These are phyloP conservation scores for Petrocephalus zakoni DNA, from an alignment of 2,113 vertebrate species.

Conservation along the genomic window DNA sequence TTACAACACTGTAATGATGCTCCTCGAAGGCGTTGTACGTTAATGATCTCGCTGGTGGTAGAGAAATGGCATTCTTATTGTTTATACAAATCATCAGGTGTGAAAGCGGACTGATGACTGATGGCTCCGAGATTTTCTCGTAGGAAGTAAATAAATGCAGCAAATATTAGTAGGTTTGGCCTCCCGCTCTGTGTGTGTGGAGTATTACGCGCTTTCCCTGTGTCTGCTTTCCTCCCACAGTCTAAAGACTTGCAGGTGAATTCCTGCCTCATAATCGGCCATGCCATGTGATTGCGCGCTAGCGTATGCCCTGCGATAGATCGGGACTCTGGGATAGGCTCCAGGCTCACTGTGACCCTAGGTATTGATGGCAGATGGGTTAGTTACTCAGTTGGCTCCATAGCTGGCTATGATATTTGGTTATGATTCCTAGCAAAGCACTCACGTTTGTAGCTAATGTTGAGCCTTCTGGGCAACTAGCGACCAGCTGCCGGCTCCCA, in stretches of 20 bases:
- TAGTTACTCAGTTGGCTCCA: not conserved
- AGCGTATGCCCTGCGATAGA: not conserved
- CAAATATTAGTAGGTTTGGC: not conserved
- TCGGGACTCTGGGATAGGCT: not conserved
- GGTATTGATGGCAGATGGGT: not conserved
- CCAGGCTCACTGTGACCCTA: not conserved
- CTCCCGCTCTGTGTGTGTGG: not conserved
- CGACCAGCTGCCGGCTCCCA: not conserved
- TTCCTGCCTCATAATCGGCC: not conserved
- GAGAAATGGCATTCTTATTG: not conserved
- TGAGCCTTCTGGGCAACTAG: not conserved
- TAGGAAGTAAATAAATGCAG: not conserved
- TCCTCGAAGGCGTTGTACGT: not conserved
- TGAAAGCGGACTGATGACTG: not conserved
- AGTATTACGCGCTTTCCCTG: not conserved
- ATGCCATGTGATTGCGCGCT: not conserved
- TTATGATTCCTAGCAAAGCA: not conserved
- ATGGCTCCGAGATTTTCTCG: not conserved
- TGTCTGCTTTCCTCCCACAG: not conserved
- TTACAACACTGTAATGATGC: not conserved
- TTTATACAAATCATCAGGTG: not conserved
- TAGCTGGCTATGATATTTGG: not conserved
- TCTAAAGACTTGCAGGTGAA: not conserved
- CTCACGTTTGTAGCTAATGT: not conserved
- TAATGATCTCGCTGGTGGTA: not conserved